These are phyloP conservation scores for Diadumene lineata DNA, from an alignment of 92 coral and sea anemone genomes.

Conservation along the genomic window DNA sequence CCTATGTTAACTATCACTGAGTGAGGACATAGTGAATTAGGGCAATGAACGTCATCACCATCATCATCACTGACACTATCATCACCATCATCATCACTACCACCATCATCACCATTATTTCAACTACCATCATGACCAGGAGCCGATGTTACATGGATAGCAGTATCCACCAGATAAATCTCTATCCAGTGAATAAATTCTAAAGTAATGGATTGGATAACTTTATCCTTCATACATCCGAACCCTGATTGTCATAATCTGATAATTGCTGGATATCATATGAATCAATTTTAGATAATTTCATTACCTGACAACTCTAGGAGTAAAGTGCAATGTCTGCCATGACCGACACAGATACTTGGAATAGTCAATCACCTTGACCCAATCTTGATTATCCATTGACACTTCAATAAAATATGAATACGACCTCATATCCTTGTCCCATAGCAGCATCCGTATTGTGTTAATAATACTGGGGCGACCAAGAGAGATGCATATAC, in stretches of 20 bases:
- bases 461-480: conserved; percentile 93
- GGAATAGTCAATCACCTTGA: conserved; percentile 85
- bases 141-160: too few species aligned
- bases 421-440: conserved; percentile 83
- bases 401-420: conserved; percentile 95
- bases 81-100: background rate
- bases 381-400: conserved; percentile 92
- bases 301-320: conserved; percentile 90
- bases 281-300: background rate
- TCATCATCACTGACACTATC: background rate
- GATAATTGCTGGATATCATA: too few species aligned
- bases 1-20: too few species aligned
- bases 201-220: too few species aligned
- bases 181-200: too few species aligned
- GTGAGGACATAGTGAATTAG: conserved; percentile 1
- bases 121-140: background rate
- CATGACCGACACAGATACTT: conserved; percentile 87
- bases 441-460: conserved; percentile 83
- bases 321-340: conserved; percentile 87
- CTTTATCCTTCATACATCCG: too few species aligned
- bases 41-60: background rate
- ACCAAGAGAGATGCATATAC: conserved; percentile 81
- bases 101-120: background rate
- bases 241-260: too few species aligned
- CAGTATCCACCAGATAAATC: too few species aligned